Percentiles rank a stretch among this genome's conserved stretches.
Conservation (phyloP, 2,113 vertebrate genomes). For the Festucalex cinctus region DNA sequence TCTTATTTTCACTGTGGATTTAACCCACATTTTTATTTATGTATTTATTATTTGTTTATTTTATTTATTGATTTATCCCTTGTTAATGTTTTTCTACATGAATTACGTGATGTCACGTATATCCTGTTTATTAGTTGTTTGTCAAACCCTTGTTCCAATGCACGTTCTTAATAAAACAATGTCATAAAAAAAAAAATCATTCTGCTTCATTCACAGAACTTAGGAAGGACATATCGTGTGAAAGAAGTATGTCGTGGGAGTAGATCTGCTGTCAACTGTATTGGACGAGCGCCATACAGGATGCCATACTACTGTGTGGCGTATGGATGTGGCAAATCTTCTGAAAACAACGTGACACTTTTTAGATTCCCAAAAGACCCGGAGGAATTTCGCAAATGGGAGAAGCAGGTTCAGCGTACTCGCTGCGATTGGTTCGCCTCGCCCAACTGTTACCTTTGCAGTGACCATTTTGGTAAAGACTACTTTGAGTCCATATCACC, state of each 20-base stretch:
- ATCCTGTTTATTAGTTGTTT: neutral
- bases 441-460: constrained; percentile 66
- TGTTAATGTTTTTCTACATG: neutral
- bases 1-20: neutral
- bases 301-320: constrained; percentile 74
- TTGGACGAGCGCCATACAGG: constrained; percentile 1
- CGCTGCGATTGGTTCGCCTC: constrained; percentile 63
- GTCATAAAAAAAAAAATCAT: neutral
- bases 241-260: neutral
- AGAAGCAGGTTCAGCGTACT: constrained; percentile 74
- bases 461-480: constrained; percentile 73
- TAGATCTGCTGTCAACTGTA: neutral
- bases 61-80: neutral
- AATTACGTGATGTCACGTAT: neutral
- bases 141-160: neutral
- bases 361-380: constrained; percentile 73
- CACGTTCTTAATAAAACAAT: neutral
- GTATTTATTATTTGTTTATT: too few species aligned
- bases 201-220: constrained; percentile 12
- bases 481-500: constrained; percentile 63
- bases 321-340: constrained; percentile 70
- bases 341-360: constrained; percentile 60
- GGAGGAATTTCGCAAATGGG: constrained; percentile 69
- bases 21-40: neutral
- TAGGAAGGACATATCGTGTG: neutral